These are phyloP conservation scores for Diploscapter pachys DNA, from an alignment of 1,140 invertebrate species.

Conservation along the genomic window DNA sequence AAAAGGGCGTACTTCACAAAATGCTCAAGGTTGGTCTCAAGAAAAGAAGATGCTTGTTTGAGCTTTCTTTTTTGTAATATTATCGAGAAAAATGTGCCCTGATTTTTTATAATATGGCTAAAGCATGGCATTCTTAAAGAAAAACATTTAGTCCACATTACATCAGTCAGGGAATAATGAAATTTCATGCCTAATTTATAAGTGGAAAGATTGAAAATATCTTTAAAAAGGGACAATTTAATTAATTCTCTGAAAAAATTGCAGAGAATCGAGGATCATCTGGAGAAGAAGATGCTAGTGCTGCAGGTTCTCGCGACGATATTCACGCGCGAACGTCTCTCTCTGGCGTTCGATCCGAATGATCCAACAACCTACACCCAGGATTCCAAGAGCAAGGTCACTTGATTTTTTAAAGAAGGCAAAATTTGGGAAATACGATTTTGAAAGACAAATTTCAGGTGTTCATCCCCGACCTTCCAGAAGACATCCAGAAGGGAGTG, in stretches of 20 bases:
- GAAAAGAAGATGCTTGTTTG: slow-evolving; percentile 19
- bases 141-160: slow-evolving; percentile 44
- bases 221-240: too few species aligned
- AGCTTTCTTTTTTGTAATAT: not conserved
- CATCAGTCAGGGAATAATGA: too few species aligned
- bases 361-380: slow-evolving; percentile 20
- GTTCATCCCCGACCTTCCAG: slow-evolving; percentile 9
- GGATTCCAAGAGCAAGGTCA: not conserved
- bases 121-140: not conserved
- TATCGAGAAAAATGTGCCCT: not conserved
- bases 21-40: slow-evolving; percentile 45
- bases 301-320: slow-evolving; percentile 22
- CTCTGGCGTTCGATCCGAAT: slow-evolving; percentile 23
- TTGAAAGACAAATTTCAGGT: not conserved
- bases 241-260: too few species aligned
- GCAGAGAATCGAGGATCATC: slow-evolving; percentile 1
- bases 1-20: slow-evolving; percentile 48
- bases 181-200: too few species aligned
- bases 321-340: slow-evolving; percentile 21
- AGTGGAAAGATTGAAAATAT: too few species aligned
- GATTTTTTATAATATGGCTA: too few species aligned
- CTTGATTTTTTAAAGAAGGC: slow-evolving; percentile 1
- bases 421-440: not conserved
- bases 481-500: not conserved
- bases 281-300: slow-evolving; percentile 23